Percentiles rank a stretch among this genome's conserved stretches.
Conservation (phyloP, 2,888 invertebrate species). For the Stenoptilia bipunctidactyla region DNA sequence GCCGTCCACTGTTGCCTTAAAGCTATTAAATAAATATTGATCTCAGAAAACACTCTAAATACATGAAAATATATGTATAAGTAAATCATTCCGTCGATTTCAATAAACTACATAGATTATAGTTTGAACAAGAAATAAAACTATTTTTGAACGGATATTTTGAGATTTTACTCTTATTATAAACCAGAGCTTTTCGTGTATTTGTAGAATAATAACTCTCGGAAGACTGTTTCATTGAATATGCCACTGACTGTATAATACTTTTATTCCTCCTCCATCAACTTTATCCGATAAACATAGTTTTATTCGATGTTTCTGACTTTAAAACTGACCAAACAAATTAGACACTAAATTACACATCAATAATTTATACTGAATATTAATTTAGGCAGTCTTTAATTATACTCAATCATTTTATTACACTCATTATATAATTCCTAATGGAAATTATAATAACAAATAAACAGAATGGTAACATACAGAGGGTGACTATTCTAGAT, state of each 20-base stretch:
- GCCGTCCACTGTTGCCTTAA: slow-evolving; percentile 28
- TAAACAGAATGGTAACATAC: slow-evolving; percentile 60
- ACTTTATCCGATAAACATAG: no score
- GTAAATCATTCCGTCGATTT: neutral
- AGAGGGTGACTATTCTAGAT: no score
- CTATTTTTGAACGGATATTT: no score
- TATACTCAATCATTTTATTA: slow-evolving; percentile 50
- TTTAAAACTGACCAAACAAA: slow-evolving; percentile 23
- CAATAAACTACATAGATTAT: neutral
- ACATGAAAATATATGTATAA: neutral
- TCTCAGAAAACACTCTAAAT: slow-evolving; percentile 14
- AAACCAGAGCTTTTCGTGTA: no score
- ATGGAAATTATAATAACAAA: slow-evolving; percentile 55
- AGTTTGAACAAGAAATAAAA: no score
- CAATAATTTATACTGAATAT: slow-evolving; percentile 28
- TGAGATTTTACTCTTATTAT: no score
- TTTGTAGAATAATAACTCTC: no score
- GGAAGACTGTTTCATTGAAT: no score
- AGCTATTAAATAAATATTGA: slow-evolving; percentile 21
- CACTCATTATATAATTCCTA: slow-evolving; percentile 45
- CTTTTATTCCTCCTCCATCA: no score
- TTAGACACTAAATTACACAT: slow-evolving; percentile 44
- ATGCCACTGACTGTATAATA: no score
- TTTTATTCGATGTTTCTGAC: no score
- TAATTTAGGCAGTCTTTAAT: slow-evolving; percentile 69